Evolutionary conservation across 2,797 vertebrate species (phyloP), one percentile per base, ranked within the genome.

Genomic region (Cossypha heuglini): DNA sequence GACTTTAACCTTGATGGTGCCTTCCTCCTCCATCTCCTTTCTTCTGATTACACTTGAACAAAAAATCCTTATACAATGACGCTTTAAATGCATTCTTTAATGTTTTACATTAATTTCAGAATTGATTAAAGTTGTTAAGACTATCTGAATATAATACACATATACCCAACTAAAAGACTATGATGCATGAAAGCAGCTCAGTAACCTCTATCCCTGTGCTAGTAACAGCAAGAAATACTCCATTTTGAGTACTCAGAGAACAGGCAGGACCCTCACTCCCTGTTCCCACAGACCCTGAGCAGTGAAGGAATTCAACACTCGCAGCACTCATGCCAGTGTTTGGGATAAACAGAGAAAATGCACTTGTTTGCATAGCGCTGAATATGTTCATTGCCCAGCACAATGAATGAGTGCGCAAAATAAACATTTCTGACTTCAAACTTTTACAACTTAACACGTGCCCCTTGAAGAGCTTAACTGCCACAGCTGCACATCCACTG

Each of bases 401-500:
- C 64, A 72, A 77, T 35, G 62, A 95, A 58, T 26, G 73, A 88
- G 59, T 38, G 37, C 35, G 63, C 80, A 88, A 92, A 93, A 93
- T 51, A 93, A 95, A 95, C 68, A 92, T 62, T 88, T 92, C 68
- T 87, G 54, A 68, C 61, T 93, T 93, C 79, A 93, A 88, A 95
- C 28, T 94, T 95, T 26, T 64, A 61, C 75, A 86, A 54, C 66
- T 92, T 88, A 92, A 93, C 67, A 77, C 58, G 93, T 66, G 85
- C n/a, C 86, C 89, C 80, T 89, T 83, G 77, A 87, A 87, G 86
- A 93, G 75, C 54, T 92, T 96, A 95, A 95, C 62, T 94, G 82
- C 92, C 66, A 80, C 96, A 96, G 92, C 95, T 96, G 96, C 88
- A 87, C n/a, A 93, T 91, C 69, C 61, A 92, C 62, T 80, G 88